These are phyloP conservation scores for Falco cherrug DNA, from an alignment of 2,797 vertebrate genomes.

Conservation along the genomic window DNA sequence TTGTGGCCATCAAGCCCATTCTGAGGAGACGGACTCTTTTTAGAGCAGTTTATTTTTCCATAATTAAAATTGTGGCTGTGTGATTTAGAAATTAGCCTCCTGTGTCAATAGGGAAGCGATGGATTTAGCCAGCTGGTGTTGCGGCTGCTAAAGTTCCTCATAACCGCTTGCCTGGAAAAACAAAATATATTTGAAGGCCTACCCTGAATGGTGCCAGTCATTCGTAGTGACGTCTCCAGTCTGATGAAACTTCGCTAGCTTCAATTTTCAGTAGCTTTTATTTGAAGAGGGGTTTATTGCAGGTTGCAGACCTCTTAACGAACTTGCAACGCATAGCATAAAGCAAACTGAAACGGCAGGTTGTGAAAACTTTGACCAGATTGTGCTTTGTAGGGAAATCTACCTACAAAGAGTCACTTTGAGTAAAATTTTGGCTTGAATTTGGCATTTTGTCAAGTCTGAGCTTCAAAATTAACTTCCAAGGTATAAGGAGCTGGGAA, in stretches of 20 bases:
- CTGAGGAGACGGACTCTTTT: slow-evolving; percentile 23
- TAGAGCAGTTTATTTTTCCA: slow-evolving; percentile 43
- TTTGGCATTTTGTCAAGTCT: not conserved
- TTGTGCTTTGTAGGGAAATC: not conserved
- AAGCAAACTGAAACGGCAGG: not conserved
- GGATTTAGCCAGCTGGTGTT: slow-evolving; percentile 56
- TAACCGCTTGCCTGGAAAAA: slow-evolving; percentile 5
- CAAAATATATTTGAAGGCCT: not conserved
- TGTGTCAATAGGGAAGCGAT: slow-evolving; percentile 42
- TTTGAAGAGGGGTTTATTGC: not conserved
- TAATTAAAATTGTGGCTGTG: slow-evolving; percentile 29
- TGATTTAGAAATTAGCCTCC: slow-evolving; percentile 34
- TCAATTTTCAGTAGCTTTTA: slow-evolving; percentile 22
- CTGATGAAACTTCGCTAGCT: not conserved
- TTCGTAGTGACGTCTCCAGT: not conserved
- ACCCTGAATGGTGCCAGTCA: not conserved
- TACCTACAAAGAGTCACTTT: not conserved
- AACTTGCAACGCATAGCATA: not conserved
- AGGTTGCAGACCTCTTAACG: not conserved
- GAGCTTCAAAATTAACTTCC: not conserved
- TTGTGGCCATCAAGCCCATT: not conserved
- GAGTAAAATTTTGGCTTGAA: not conserved
- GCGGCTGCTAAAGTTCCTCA: slow-evolving; percentile 14
- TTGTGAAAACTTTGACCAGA: not conserved
- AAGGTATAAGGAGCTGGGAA: not conserved